Evolutionary conservation across 2,113 vertebrate genomes (phyloP), one percentile per base, ranked within the genome.

Genomic region (Toxotes jaculatrix): DNA sequence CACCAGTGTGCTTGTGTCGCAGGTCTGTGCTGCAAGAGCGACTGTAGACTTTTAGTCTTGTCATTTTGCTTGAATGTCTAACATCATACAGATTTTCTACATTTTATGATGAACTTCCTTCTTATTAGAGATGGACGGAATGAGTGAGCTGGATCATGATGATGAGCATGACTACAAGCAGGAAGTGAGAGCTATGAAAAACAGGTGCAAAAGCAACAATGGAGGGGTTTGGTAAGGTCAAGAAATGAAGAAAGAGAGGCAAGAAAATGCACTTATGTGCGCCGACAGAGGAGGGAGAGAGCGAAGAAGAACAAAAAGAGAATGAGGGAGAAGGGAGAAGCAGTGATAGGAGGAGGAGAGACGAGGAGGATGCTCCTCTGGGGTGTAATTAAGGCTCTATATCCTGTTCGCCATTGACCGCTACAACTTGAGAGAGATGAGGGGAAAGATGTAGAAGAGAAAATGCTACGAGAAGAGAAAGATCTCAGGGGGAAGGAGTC

Each of bases 321-420:
- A 70, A 74, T 56, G 45, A 43, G 79, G 40, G 16, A 49, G 79
- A 74, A 43, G 79, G 40, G 16, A 49, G 79, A 74, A 55, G 75
- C 62, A 10, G 81, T 51, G 49, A 80, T 77, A 71, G 32, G 43
- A 27, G 40, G 80, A 85, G 42, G 68, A 69, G 42, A 68, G 45
- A 74, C 9, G 77, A 81, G 66, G 70, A 65, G 49, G 66, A 72
- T 11, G 76, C 64, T 89, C 86, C 85, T 91, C 86, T 77, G 86
- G 89, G 91, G 85, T 84, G 88, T 89, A 92, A 93, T 93, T 93
- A 93, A 84, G 47, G 74, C 65, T 71, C 80, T 45, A 74, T 83
- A 87, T 87, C 67, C 76, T 78, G 79, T 86, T 83, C 63, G 47
- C 85, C 78, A 69, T 68, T 91, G 89, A 90, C 90, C 61, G 32